These are phyloP conservation scores for Temnopleurus reevesii DNA, from an alignment of 53 echinoderm and acorn worm species.

Conservation along the genomic window DNA sequence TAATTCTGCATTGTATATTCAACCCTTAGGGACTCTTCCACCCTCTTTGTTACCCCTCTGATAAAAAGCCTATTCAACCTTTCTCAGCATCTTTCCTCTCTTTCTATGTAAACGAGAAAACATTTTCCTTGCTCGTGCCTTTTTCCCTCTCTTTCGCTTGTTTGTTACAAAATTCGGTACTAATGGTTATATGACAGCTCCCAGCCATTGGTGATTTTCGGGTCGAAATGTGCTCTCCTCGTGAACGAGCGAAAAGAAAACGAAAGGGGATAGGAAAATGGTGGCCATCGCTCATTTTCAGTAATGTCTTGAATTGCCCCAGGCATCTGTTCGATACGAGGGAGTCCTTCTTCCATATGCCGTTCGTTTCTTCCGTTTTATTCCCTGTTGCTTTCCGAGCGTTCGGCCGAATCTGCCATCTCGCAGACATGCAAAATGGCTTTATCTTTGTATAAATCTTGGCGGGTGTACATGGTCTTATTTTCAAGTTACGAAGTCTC, in stretches of 20 bases:
- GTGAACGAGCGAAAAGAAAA: conserved; percentile 40
- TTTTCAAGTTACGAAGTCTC: background rate
- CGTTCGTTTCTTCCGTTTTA: background rate
- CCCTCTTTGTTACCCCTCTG: conserved; percentile 24
- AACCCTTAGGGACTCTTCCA: background rate
- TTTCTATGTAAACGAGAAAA: conserved; percentile 11
- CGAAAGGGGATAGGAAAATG: conserved; percentile 51
- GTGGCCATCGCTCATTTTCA: conserved; percentile 48
- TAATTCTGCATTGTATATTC: conserved; percentile 8
- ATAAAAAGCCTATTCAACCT: background rate
- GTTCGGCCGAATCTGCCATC: conserved; percentile 12
- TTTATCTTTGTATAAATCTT: conserved; percentile 36
- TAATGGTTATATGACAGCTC: conserved; percentile 53
- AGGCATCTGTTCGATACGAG: conserved; percentile 25
- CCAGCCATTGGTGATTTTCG: conserved; percentile 40
- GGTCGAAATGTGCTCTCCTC: background rate
- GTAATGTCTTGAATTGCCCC: conserved; percentile 45
- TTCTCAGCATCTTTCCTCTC: background rate
- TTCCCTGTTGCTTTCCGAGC: conserved; percentile 1
- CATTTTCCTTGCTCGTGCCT: conserved; percentile 36
- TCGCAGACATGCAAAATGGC: conserved; percentile 1
- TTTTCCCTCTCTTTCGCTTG: background rate
- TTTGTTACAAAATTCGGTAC: conserved; percentile 25
- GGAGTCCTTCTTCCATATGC: conserved; percentile 36
- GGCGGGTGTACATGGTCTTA: background rate